These are phyloP conservation scores for Hepsetus odoe DNA, from an alignment of 2,113 vertebrate species.

Conservation along the genomic window DNA sequence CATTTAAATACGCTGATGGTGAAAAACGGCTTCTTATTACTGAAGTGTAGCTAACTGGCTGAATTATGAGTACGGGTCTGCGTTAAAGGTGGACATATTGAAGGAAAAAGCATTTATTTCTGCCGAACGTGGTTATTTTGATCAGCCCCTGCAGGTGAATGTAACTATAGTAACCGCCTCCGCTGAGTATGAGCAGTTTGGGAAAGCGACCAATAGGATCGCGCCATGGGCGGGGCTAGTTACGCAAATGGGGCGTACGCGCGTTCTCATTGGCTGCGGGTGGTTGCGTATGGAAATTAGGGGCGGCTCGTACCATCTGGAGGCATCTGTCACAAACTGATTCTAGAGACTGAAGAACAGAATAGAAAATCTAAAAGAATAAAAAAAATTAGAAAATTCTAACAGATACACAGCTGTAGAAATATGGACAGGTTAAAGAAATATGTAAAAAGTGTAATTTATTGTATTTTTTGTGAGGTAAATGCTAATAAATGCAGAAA, in stretches of 20 bases:
- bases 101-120: too few species aligned
- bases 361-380: neutral
- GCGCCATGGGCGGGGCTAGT: slow-evolving; percentile 62
- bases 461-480: too few species aligned
- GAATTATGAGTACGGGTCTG: too few species aligned
- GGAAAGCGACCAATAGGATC: slow-evolving; percentile 32
- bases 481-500: too few species aligned
- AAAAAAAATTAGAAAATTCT: too few species aligned
- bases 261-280: slow-evolving; percentile 61
- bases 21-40: neutral
- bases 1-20: too few species aligned
- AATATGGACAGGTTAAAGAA: too few species aligned
- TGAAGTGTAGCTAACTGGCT: too few species aligned
- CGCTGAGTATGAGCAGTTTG: slow-evolving; percentile 28
- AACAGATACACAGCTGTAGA: too few species aligned
- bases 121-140: neutral
- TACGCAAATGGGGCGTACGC: slow-evolving; percentile 14
- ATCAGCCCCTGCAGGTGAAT: slow-evolving; percentile 3
- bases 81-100: neutral
- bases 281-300: slow-evolving; percentile 31
- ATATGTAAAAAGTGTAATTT: too few species aligned
- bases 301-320: slow-evolving; percentile 57
- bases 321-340: neutral
- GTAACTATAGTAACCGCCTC: slow-evolving; percentile 40
- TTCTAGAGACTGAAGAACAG: neutral